Evolutionary conservation across 1,140 invertebrate species (phyloP), one percentile per base, ranked within the genome.

Genomic region (Zaprionus nigranus): DNA sequence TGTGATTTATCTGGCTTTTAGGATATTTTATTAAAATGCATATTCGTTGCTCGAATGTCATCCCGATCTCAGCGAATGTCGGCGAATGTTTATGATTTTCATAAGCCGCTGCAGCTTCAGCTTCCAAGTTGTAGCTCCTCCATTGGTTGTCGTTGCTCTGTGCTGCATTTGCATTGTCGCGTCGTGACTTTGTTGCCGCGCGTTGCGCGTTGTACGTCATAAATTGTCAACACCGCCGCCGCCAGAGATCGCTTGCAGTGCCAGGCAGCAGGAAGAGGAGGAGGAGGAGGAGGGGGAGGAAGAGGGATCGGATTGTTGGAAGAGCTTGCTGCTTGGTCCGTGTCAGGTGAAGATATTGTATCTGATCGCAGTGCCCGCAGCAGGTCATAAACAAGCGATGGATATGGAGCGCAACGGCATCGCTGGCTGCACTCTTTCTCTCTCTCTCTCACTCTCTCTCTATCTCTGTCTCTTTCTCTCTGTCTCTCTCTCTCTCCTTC

Each of bases 11-110:
- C 76, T 75, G 91, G 90, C 91, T 92, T 92, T 92, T 92, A 92
- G 79, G 84, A 91, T 92, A 92, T 92, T 92, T 92, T 92, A 92
- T 92, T 92, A 92, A 92, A 92, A 92, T 92, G 91, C 91, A 92
- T 92, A 92, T 92, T 92, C 91, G 91, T 92, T 92, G 91, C 91
- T 92, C 84, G 66, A 46, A 67, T 92, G 91, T 91, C 91, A 91
- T 81, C 34, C 30, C 34, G 53, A 61, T 46, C 69, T 54, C 75
- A 75, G 69, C 80, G 75, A 88, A 91, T 91, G 91, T 92, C 75
- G 78, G 69, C 80, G 75, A 90, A 91, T 91, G 91, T 92, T 92
- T 92, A 92, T 92, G 91, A 92, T 92, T 92, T 92, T 92, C 91
- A 92, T 92, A 92, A 78, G 81, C 60, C 74, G 69, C 40, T 68